phyloP scores from a whole-genome alignment of 2,888 invertebrate genomes.

The Eugnorisma glareosa region DNA sequence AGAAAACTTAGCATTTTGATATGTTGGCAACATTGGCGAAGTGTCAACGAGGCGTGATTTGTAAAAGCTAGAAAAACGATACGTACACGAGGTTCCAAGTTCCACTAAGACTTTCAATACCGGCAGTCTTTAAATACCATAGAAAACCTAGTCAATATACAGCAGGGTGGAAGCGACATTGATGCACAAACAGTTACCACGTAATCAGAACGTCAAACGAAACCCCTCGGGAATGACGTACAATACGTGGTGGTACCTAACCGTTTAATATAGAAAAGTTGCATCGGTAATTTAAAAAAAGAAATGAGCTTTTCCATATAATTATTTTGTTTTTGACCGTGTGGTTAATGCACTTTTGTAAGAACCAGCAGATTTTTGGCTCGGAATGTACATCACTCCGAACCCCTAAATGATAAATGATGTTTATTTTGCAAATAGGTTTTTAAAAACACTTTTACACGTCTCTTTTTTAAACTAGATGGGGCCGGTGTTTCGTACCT shows the following conservation, averaged over 20 bases:
- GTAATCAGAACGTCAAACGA: neutral
- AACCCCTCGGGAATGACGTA: too few species aligned
- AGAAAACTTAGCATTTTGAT: conserved; percentile 1
- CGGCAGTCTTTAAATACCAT: too few species aligned
- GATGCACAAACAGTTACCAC: neutral
- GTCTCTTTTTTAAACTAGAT: too few species aligned
- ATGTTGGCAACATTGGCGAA: neutral
- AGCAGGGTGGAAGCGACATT: neutral
- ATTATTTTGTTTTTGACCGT: too few species aligned
- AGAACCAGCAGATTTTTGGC: too few species aligned
- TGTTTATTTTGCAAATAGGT: too few species aligned
- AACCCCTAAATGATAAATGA: too few species aligned
- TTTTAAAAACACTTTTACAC: too few species aligned
- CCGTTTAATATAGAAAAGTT: too few species aligned
- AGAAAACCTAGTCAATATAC: neutral
- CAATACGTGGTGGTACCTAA: too few species aligned
- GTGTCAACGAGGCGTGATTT: conserved; percentile 16
- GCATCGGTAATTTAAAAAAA: neutral
- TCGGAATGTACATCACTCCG: too few species aligned
- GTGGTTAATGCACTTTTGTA: neutral
- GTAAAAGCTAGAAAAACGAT: neutral
- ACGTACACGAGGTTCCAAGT: neutral
- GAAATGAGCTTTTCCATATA: neutral
- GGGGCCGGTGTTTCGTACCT: too few species aligned
- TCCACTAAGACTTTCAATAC: neutral